A percentile compares a stretch with the other conserved stretches of the same genome.
Evolutionary conservation across 2,113 vertebrate genomes (phyloP).

Genomic region (Scomber scombrus): DNA sequence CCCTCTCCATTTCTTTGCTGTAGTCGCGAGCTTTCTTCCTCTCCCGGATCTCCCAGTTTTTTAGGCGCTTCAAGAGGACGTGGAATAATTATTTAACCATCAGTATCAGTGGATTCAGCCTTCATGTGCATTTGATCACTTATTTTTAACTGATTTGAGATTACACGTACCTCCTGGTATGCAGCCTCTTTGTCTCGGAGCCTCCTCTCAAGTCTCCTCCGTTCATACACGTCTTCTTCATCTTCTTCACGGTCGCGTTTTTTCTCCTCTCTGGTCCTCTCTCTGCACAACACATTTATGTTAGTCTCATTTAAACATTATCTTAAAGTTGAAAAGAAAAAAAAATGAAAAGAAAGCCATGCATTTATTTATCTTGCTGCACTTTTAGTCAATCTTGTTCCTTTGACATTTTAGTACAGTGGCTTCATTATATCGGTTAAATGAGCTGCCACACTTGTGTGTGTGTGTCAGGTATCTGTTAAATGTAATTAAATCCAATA

Average conservation of each 20-base stretch:
- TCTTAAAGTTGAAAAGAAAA: not conserved
- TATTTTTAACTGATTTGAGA: not conserved
- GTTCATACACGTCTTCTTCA: conserved; percentile 96
- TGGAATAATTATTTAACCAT: conserved; percentile 1
- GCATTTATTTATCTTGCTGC: conserved; percentile 10
- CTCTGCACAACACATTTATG: conserved; percentile 77
- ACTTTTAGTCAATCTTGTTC: not conserved
- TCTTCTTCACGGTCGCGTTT: conserved; percentile 94
- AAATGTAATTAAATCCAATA: too few relatives aligned
- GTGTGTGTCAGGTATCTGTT: too few relatives aligned
- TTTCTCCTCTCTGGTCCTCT: conserved; percentile 91
- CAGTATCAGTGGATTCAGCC: not conserved
- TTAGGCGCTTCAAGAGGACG: conserved; percentile 87
- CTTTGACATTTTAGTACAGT: not conserved
- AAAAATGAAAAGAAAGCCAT: not conserved
- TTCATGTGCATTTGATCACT: not conserved
- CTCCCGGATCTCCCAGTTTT: conserved; percentile 96
- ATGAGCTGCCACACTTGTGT: not conserved
- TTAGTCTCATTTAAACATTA: not conserved
- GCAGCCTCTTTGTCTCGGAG: conserved; percentile 97
- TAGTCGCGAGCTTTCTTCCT: conserved; percentile 96
- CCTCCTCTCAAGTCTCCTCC: conserved; percentile 94
- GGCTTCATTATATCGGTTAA: not conserved
- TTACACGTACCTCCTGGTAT: conserved; percentile 92
- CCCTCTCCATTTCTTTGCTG: conserved; percentile 92